phyloP scores from a whole-genome alignment of 2,888 invertebrate species.

The Cremastobaeus sp. region DNA sequence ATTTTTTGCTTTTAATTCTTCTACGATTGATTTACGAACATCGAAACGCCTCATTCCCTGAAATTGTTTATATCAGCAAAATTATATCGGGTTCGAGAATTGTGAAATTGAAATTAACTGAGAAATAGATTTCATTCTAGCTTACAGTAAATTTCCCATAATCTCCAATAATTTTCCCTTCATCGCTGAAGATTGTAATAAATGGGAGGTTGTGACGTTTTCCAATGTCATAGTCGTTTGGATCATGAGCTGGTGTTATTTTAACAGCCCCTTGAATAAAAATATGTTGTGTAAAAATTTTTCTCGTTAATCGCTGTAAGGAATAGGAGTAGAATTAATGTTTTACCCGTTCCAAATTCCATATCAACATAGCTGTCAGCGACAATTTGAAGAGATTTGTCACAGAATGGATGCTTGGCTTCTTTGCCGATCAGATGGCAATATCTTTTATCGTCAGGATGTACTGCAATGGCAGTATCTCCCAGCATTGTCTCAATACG shows the following conservation, averaged over 20 bases:
- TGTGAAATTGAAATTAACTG: background rate
- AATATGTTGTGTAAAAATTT: no score
- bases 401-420: constrained; percentile 92
- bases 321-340: constrained; percentile 1
- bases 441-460: constrained; percentile 94
- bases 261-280: constrained; percentile 91
- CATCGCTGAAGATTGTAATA: constrained; percentile 93
- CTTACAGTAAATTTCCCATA: constrained; percentile 87
- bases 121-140: constrained; percentile 1
- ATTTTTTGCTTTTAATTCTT: constrained; percentile 85
- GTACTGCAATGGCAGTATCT: constrained; percentile 98
- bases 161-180: constrained; percentile 89
- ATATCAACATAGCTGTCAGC: constrained; percentile 96
- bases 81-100: background rate
- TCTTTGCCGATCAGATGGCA: constrained; percentile 88
- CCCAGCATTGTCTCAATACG: constrained; percentile 99
- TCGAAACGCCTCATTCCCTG: constrained; percentile 94
- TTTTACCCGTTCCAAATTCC: constrained; percentile 93
- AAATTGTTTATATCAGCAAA: constrained; percentile 3
- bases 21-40: constrained; percentile 89
- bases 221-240: constrained; percentile 97
- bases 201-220: constrained; percentile 91
- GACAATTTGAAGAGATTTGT: constrained; percentile 91
- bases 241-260: constrained; percentile 98
- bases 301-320: no score